Conservation (phyloP, 2,888 invertebrate genomes). For the Polymixis lichenea region DNA sequence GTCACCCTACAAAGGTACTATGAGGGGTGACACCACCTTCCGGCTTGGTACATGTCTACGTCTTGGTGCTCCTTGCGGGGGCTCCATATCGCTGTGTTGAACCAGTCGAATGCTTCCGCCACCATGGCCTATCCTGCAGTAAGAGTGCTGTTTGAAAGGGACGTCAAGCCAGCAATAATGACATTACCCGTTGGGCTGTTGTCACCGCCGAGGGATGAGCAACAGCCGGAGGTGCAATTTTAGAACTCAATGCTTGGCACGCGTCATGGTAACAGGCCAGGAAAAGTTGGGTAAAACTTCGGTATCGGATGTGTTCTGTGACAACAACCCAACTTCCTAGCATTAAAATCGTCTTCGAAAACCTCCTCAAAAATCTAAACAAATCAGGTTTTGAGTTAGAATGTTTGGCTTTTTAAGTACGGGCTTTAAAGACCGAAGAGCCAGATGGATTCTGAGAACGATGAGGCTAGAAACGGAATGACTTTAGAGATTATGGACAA, state of each 20-base stretch:
- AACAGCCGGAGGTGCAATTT: background rate
- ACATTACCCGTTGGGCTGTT: background rate
- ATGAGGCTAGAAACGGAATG: too few relatives aligned
- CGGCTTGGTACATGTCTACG: background rate
- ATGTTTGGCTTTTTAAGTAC: background rate
- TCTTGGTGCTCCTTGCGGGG: background rate
- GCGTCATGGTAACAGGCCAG: background rate
- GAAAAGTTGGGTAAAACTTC: background rate
- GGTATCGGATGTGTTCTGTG: background rate
- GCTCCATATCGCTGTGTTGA: background rate
- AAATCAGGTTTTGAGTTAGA: background rate
- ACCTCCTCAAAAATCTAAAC: background rate
- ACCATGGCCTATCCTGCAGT: background rate
- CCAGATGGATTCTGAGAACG: too few relatives aligned
- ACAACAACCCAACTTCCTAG: background rate
- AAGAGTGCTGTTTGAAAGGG: background rate
- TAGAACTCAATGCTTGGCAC: background rate
- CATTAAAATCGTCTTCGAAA: background rate
- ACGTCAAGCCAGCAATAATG: background rate
- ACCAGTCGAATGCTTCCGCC: background rate
- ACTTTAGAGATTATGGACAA: too few relatives aligned
- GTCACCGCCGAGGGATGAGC: background rate
- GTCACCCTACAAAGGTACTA: background rate
- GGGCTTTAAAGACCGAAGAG: background rate
- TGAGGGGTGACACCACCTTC: too few relatives aligned